phyloP scores from a whole-genome alignment of 2,888 invertebrate genomes.

The Rhamphomyia laevipes region DNA sequence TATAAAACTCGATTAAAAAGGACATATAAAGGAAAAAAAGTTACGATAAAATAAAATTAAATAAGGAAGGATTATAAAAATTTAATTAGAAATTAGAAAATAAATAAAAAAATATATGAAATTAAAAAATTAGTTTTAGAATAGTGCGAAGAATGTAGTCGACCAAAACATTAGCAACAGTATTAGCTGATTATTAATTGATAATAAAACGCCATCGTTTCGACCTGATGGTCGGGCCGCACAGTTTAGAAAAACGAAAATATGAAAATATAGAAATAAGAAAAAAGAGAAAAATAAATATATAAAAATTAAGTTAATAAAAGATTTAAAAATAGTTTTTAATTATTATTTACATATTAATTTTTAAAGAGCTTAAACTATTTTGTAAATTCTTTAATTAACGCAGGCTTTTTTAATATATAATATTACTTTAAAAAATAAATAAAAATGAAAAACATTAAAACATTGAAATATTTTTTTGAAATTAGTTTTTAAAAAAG shows the following conservation, averaged over 20 bases:
- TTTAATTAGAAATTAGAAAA: constrained; percentile 10
- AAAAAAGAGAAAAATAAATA: constrained; percentile 13
- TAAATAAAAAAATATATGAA: constrained; percentile 12
- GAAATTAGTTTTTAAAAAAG: no score
- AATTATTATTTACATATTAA: neutral
- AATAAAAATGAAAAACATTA: no score
- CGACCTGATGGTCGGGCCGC: constrained; percentile 22
- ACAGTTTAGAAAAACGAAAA: neutral
- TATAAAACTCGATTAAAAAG: no score
- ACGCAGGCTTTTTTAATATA: no score
- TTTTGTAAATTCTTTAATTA: no score
- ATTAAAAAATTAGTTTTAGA: constrained; percentile 5
- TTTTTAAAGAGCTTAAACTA: neutral
- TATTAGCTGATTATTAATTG: constrained; percentile 30
- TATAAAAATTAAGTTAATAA: constrained; percentile 1
- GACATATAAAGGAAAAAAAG: neutral
- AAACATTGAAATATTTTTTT: no score
- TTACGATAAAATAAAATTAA: neutral
- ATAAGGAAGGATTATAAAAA: constrained; percentile 15
- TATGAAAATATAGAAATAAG: constrained; percentile 4
- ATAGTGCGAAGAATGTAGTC: constrained; percentile 13
- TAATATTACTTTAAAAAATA: no score
- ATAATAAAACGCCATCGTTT: constrained; percentile 33
- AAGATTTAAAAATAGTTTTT: no score
- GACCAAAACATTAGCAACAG: constrained; percentile 34